Evolutionary conservation across 2,888 invertebrate species (phyloP).

Genomic region (Alitta virens): DNA sequence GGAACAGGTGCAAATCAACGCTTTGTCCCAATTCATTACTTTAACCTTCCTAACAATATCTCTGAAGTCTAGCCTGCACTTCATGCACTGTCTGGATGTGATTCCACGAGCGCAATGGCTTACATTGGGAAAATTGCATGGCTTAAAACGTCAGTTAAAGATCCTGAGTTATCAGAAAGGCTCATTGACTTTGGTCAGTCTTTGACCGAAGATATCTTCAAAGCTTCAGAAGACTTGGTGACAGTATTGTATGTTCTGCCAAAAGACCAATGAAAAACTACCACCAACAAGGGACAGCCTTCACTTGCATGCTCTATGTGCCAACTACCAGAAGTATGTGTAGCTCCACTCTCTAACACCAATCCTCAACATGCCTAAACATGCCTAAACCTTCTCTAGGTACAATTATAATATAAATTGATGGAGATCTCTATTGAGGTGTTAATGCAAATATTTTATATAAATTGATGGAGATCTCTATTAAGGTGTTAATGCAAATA

Average conservation of each 20-base stretch:
- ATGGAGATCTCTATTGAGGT: too few species aligned
- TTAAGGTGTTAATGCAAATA: too few species aligned
- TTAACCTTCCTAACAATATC: not conserved
- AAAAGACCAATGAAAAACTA: not conserved
- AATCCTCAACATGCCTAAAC: not conserved
- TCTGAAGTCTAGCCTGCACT: not conserved
- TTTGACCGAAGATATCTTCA: not conserved
- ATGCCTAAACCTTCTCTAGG: too few species aligned
- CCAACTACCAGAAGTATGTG: not conserved
- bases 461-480: too few species aligned
- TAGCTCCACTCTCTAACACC: not conserved
- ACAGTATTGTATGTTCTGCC: not conserved
- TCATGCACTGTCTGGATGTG: not conserved
- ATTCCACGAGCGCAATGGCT: not conserved
- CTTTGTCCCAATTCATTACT: not conserved
- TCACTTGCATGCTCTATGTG: not conserved
- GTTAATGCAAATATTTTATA: too few species aligned
- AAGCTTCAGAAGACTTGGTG: not conserved
- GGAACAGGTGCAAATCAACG: not conserved
- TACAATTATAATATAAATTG: too few species aligned
- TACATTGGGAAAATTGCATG: not conserved
- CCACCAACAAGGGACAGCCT: not conserved
- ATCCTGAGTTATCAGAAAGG: not conserved
- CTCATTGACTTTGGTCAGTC: not conserved
- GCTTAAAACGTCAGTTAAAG: not conserved